Percentiles rank a stretch among this genome's conserved stretches.
phyloP scores from a whole-genome alignment of 2,113 vertebrate species.

The Periophthalmus modestus region DNA sequence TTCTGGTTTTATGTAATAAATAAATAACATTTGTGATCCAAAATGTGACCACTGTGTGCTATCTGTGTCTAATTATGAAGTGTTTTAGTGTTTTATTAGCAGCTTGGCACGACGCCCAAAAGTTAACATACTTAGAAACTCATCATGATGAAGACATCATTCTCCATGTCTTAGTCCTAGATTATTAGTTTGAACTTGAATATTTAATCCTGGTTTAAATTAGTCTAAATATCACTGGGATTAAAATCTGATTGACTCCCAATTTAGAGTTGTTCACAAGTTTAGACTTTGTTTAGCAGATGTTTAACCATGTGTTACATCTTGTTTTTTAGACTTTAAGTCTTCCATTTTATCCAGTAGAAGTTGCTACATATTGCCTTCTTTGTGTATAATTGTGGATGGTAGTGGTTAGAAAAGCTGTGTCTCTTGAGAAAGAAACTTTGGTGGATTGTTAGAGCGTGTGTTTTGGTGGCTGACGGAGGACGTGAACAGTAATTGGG shows the following conservation, averaged over 20 bases:
- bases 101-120: too few species aligned
- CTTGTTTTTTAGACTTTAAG: neutral
- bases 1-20: too few species aligned
- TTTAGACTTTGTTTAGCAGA: neutral
- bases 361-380: neutral
- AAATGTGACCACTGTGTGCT: too few species aligned
- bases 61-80: too few species aligned
- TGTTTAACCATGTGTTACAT: neutral
- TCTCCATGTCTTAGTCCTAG: too few species aligned
- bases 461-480: conserved; percentile 18
- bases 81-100: too few species aligned
- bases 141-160: too few species aligned
- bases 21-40: too few species aligned
- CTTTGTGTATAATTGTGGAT: conserved; percentile 6
- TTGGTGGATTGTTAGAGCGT: conserved; percentile 16
- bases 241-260: neutral
- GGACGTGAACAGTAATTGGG: conserved; percentile 45
- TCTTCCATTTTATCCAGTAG: neutral
- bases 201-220: neutral
- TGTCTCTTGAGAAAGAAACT: conserved; percentile 15
- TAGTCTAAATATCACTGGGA: neutral
- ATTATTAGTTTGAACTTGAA: neutral
- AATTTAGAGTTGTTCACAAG: neutral
- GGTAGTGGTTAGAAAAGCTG: neutral
- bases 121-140: too few species aligned